These are phyloP conservation scores for Panonychus citri DNA, from an alignment of 1,140 invertebrate genomes.

Conservation along the genomic window DNA sequence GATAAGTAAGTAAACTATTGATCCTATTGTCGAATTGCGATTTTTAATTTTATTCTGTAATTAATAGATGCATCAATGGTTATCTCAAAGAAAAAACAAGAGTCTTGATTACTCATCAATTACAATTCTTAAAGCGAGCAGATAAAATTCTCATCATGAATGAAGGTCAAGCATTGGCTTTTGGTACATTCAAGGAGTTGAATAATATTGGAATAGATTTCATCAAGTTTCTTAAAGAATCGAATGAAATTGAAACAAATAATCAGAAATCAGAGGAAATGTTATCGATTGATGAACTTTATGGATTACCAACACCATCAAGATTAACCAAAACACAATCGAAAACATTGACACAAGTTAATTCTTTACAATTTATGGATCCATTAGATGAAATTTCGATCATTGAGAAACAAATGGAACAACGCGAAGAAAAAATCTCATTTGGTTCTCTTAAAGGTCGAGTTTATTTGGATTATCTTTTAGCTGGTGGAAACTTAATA, in stretches of 20 bases:
- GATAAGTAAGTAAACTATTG: background rate
- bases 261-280: background rate
- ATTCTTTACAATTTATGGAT: background rate
- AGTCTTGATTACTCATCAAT: slow-evolving; percentile 61
- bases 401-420: background rate
- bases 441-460: background rate
- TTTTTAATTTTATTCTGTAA: background rate
- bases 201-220: too few relatives aligned
- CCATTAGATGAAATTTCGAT: background rate
- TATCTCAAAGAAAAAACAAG: slow-evolving; percentile 56
- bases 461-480: background rate
- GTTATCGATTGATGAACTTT: background rate
- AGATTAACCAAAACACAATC: background rate
- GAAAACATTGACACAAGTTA: background rate
- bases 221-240: too few relatives aligned
- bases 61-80: too few relatives aligned
- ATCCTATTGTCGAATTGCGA: background rate
- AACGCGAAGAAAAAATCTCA: background rate
- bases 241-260: too few relatives aligned
- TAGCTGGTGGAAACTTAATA: background rate
- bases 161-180: slow-evolving; percentile 28
- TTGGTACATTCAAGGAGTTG: slow-evolving; percentile 4
- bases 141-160: slow-evolving; percentile 49
- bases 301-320: too few relatives aligned
- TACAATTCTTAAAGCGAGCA: slow-evolving; percentile 25